Conservation (phyloP, 2,113 vertebrate species). For the Callorhinus ursinus region DNA sequence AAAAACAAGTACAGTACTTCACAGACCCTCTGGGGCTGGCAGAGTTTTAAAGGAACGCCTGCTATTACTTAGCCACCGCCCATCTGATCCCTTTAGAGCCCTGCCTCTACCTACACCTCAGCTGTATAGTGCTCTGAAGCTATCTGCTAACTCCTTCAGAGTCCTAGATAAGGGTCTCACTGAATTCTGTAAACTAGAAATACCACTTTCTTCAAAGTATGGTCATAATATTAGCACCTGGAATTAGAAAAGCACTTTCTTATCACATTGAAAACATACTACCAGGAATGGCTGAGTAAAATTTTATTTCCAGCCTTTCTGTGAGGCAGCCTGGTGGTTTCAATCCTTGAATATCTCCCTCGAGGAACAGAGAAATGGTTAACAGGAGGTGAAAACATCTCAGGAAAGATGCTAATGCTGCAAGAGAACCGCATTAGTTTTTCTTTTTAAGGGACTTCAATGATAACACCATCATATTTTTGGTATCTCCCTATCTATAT, state of each 20-base stretch:
- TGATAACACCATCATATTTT: neutral
- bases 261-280: neutral
- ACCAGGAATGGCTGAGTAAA: neutral
- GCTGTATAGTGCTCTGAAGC: neutral
- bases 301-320: neutral
- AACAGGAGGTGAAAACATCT: neutral
- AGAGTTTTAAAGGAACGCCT: slow-evolving; percentile 47
- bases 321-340: neutral
- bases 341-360: neutral
- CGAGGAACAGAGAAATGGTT: slow-evolving; percentile 22
- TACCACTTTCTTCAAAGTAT: slow-evolving; percentile 19
- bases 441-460: slow-evolving; percentile 28
- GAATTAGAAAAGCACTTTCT: slow-evolving; percentile 43
- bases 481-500: neutral
- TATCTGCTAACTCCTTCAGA: slow-evolving; percentile 4
- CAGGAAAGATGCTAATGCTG: neutral
- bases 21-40: neutral
- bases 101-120: neutral
- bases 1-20: neutral
- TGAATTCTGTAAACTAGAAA: slow-evolving; percentile 28
- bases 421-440: neutral
- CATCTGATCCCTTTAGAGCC: neutral
- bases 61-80: slow-evolving; percentile 9
- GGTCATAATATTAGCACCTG: slow-evolving; percentile 21
- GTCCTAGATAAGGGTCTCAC: slow-evolving; percentile 28